A percentile compares a stretch with the other conserved stretches of the same genome.
phyloP scores from a whole-genome alignment of 2,797 vertebrate genomes.

The Taenioides sp. region DNA sequence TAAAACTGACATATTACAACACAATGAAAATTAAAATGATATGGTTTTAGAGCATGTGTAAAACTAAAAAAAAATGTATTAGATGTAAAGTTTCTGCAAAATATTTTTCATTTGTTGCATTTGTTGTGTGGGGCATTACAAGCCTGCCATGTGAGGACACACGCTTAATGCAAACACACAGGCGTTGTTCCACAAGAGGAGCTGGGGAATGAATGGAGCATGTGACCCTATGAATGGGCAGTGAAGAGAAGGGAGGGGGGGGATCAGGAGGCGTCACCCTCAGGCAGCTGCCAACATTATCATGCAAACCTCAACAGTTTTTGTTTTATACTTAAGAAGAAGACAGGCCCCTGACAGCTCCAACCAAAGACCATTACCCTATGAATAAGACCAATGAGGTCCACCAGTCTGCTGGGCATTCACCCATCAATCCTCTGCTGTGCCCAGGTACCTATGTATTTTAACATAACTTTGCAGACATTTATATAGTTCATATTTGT shows the following conservation, averaged over 20 bases:
- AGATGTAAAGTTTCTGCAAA: neutral
- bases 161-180: constrained; percentile 11
- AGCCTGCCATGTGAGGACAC: constrained; percentile 11
- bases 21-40: neutral
- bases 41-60: neutral
- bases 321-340: constrained; percentile 18
- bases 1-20: neutral
- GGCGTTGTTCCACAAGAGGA: neutral
- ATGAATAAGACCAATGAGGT: constrained; percentile 33
- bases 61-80: neutral
- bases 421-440: constrained; percentile 2
- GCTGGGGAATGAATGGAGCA: constrained; percentile 40
- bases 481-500: neutral
- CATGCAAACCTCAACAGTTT: constrained; percentile 59
- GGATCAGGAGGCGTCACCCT: constrained; percentile 36
- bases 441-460: neutral
- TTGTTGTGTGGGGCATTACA: neutral
- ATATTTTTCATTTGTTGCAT: neutral
- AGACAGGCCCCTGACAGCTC: constrained; percentile 16
- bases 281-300: constrained; percentile 71
- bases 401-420: constrained; percentile 8
- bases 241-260: constrained; percentile 14
- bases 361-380: constrained; percentile 34
- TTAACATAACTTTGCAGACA: neutral
- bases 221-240: constrained; percentile 45